Conservation (phyloP, 2,797 vertebrate species). For the Ciconia nigra region DNA sequence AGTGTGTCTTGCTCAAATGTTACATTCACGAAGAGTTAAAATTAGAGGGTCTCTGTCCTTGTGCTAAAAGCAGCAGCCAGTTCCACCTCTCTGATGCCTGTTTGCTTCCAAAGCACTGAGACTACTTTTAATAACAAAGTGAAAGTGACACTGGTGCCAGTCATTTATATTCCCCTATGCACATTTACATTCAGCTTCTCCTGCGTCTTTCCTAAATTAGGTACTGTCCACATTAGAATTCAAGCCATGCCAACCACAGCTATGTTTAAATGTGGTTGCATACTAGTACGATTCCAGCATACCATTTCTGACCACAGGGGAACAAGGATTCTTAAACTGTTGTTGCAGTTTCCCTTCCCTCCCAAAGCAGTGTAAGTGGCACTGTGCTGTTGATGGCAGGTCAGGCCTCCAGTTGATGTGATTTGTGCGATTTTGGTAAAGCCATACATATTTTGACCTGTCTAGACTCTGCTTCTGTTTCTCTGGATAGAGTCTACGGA, state of each 20-base stretch:
- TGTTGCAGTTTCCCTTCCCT: not conserved
- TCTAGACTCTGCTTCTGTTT: not conserved
- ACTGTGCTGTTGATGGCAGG: not conserved
- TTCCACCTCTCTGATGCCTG: not conserved
- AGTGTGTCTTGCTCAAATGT: not conserved
- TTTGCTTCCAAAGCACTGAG: not conserved
- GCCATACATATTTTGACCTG: not conserved
- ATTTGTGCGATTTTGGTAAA: not conserved
- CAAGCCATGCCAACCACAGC: conserved; percentile 24
- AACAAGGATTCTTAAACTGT: not conserved
- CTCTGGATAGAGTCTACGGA: rapidly evolving
- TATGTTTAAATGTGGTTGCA: conserved; percentile 54
- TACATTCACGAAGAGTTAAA: conserved; percentile 1
- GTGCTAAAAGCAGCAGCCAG: conserved; percentile 22
- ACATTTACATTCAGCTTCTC: conserved; percentile 12
- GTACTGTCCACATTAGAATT: conserved; percentile 27
- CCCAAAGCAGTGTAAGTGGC: not conserved
- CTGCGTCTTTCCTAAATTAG: conserved; percentile 44
- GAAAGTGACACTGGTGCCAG: conserved; percentile 40
- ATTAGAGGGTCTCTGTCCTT: not conserved
- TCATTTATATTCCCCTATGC: not conserved
- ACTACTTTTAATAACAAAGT: conserved; percentile 57
- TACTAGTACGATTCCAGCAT: not conserved
- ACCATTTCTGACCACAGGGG: not conserved
- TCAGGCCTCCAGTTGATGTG: not conserved